Evolutionary conservation across 2,797 vertebrate species (phyloP).

Genomic region (Netta rufina): DNA sequence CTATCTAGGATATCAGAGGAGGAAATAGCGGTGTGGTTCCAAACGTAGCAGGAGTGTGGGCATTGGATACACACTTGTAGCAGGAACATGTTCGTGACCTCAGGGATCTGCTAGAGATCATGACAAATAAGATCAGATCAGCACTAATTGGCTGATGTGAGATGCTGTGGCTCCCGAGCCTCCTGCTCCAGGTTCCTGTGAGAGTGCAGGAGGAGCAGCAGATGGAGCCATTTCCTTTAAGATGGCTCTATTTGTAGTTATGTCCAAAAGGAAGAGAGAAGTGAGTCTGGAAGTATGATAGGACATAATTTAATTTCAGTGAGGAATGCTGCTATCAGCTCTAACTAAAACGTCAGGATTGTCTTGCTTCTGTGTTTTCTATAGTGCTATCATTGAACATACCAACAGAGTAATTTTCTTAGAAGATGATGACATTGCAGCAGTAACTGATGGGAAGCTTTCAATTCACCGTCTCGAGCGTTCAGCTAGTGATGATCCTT

Average conservation of each 20-base stretch:
- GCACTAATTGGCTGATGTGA: not conserved
- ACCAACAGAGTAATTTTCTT: slow-evolving; percentile 96
- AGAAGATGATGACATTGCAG: slow-evolving; percentile 93
- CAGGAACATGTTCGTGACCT: rapidly evolving
- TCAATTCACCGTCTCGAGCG: slow-evolving; percentile 91
- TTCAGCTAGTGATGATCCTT: slow-evolving; percentile 87
- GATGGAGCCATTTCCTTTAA: slow-evolving; percentile 68
- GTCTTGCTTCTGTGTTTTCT: not conserved
- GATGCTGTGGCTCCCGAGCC: not conserved
- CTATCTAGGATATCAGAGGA: not conserved
- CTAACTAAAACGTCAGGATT: not conserved
- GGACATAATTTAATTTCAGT: not conserved
- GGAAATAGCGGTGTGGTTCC: not conserved
- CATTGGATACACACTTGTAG: not conserved
- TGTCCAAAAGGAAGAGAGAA: not conserved
- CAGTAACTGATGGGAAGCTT: slow-evolving; percentile 87
- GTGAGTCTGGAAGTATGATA: not conserved
- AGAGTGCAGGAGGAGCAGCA: slow-evolving; percentile 57
- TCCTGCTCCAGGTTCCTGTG: not conserved
- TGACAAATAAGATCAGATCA: not conserved
- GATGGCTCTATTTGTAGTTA: not conserved
- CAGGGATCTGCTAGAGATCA: not conserved
- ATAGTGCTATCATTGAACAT: slow-evolving; percentile 94
- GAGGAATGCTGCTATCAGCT: not conserved
- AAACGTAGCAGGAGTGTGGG: not conserved